Evolutionary conservation across 1,140 invertebrate genomes (phyloP), one percentile per base, ranked within the genome.

Genomic region (Gonioctena quinquepunctata): DNA sequence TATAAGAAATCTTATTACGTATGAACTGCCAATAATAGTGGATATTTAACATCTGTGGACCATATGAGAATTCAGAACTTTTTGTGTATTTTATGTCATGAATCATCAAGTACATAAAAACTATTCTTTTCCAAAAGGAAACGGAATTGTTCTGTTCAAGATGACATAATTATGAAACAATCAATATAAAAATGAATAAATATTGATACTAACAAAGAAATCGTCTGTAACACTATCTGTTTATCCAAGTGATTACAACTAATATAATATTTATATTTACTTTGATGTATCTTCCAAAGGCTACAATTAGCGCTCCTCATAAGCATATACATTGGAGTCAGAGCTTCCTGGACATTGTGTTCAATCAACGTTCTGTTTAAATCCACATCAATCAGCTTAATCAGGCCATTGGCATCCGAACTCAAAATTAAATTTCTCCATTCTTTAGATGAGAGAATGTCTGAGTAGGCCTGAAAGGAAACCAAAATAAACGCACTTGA

Each of bases 201-300:
- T n/a, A n/a, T n/a, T n/a, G n/a, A n/a, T n/a, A n/a, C n/a, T n/a
- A n/a, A n/a, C n/a, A n/a, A n/a, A n/a, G n/a, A n/a, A n/a, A n/a
- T n/a, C n/a, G n/a, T n/a, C n/a, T n/a, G n/a, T n/a, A n/a, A n/a
- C n/a, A n/a, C n/a, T n/a, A n/a, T n/a, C n/a, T n/a, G n/a, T n/a
- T n/a, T n/a, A n/a, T n/a, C n/a, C n/a, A n/a, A 42, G 1, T 42
- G 7, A 42, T 42, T 42, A 8, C 2, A 42, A 33, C 11, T 42
- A 42, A 8, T 0, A 42, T 42, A 42, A 42, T 42, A 42, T 42
- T n/a, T n/a, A 1, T 42, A 70, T 66, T 70, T 69, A 79, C 77
- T 79, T 69, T 79, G 72, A 57, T 74, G 72, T 11, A 79, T 61
- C 65, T 77, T 79, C 77, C 77, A 79, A 4, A 77, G 50, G 61